These are phyloP conservation scores for Sphinx pinastri DNA, from an alignment of 2,888 invertebrate species.

Conservation along the genomic window DNA sequence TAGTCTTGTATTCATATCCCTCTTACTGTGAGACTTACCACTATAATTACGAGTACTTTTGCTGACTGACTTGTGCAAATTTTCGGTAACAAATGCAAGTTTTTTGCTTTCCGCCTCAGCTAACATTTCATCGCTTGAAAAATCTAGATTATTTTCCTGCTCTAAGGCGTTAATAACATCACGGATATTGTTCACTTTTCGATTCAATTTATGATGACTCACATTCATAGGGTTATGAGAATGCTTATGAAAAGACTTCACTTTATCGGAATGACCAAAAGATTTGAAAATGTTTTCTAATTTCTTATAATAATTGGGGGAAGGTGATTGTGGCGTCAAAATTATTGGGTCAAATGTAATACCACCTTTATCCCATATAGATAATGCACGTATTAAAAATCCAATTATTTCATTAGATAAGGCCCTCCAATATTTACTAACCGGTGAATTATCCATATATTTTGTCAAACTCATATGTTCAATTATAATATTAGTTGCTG, in stretches of 20 bases:
- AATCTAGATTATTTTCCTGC: constrained; percentile 44
- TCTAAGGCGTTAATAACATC: constrained; percentile 72
- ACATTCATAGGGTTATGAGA: constrained; percentile 31
- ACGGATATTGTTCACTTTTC: constrained; percentile 67
- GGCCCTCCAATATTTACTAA: constrained; percentile 61
- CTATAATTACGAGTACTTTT: not conserved
- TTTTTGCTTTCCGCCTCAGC: constrained; percentile 57
- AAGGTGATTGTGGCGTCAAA: constrained; percentile 57
- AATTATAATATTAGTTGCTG: constrained; percentile 50
- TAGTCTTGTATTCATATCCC: not conserved
- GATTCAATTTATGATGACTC: constrained; percentile 39
- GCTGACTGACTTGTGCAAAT: constrained; percentile 4
- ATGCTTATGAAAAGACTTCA: constrained; percentile 27
- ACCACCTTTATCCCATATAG: constrained; percentile 76
- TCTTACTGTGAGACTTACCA: constrained; percentile 27
- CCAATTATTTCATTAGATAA: constrained; percentile 60
- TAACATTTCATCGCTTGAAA: constrained; percentile 49
- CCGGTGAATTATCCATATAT: constrained; percentile 65
- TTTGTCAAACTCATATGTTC: constrained; percentile 55
- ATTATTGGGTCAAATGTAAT: constrained; percentile 68
- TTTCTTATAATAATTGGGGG: constrained; percentile 59
- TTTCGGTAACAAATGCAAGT: constrained; percentile 14
- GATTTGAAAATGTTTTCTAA: constrained; percentile 55
- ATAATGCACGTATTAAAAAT: constrained; percentile 64
- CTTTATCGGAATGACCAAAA: constrained; percentile 40